A percentile compares a stretch with the other conserved stretches of the same genome.
phyloP scores from a whole-genome alignment of 2,888 invertebrate species.

The Oscheius onirici region DNA sequence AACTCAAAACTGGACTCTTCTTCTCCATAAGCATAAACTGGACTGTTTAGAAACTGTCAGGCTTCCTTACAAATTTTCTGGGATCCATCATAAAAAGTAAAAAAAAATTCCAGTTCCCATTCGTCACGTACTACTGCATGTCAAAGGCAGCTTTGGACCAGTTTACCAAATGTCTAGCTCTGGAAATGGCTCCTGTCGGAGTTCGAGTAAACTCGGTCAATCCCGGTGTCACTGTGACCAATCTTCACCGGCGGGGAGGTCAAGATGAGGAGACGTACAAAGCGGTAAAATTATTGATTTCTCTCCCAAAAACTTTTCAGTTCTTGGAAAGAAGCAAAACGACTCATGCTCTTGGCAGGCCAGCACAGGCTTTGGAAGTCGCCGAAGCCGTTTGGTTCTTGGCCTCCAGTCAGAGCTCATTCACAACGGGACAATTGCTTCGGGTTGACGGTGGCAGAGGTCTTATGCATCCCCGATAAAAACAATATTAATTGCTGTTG shows the following conservation, averaged over 20 bases:
- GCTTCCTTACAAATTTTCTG: no score
- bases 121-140: conserved; percentile 85
- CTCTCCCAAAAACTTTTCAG: conserved; percentile 59
- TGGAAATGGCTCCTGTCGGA: conserved; percentile 77
- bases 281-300: conserved; percentile 72
- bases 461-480: conserved; percentile 66
- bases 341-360: conserved; percentile 83
- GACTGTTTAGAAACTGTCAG: no score
- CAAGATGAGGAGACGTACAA: conserved; percentile 75
- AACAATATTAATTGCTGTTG: not conserved
- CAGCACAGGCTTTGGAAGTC: conserved; percentile 57
- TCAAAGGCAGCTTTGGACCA: conserved; percentile 94
- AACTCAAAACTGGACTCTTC: no score
- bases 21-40: no score
- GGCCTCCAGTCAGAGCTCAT: conserved; percentile 85
- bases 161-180: conserved; percentile 87
- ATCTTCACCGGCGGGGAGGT: conserved; percentile 87
- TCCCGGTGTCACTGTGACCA: conserved; percentile 90
- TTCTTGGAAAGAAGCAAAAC: conserved; percentile 86
- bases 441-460: conserved; percentile 88
- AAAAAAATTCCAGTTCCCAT: conserved; percentile 78
- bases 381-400: conserved; percentile 90
- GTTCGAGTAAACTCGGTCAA: conserved; percentile 90
- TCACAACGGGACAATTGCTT: conserved; percentile 87
- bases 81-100: no score